These are phyloP conservation scores for Palaemon carinicauda DNA, from an alignment of 1,140 invertebrate species.

Conservation along the genomic window DNA sequence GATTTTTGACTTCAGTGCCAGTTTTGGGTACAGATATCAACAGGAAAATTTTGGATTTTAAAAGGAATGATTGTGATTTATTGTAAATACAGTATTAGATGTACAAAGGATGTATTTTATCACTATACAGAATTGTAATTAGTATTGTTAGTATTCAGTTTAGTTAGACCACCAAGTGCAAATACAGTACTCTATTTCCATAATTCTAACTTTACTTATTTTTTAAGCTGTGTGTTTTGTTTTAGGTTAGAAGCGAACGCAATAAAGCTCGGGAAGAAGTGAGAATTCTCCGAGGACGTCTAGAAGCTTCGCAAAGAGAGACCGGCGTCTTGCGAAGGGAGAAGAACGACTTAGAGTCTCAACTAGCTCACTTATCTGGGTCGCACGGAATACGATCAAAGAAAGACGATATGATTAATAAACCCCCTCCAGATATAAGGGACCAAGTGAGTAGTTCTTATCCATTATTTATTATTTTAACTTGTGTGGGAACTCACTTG, in stretches of 20 bases:
- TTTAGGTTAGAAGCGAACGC: conserved; percentile 79
- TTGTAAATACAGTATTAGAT: background rate
- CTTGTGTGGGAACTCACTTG: too few species aligned
- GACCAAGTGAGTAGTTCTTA: background rate
- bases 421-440: conserved; percentile 17
- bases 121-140: too few species aligned
- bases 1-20: too few species aligned
- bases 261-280: conserved; percentile 88
- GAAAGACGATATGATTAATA: conserved; percentile 21
- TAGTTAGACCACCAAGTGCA: too few species aligned
- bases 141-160: too few species aligned
- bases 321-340: conserved; percentile 78
- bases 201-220: conserved; percentile 57
- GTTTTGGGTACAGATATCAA: too few species aligned
- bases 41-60: too few species aligned
- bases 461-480: too few species aligned
- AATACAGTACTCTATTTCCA: background rate
- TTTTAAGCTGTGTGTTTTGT: too few species aligned
- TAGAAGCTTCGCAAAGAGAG: conserved; percentile 83
- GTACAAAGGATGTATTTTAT: too few species aligned
- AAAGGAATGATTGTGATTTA: background rate
- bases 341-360: conserved; percentile 79
- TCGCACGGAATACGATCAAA: conserved; percentile 4
- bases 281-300: conserved; percentile 80
- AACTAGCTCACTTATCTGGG: conserved; percentile 69